Evolutionary conservation across 2,113 vertebrate species (phyloP), one percentile per base, ranked within the genome.

Genomic region (Myocastor coypus): DNA sequence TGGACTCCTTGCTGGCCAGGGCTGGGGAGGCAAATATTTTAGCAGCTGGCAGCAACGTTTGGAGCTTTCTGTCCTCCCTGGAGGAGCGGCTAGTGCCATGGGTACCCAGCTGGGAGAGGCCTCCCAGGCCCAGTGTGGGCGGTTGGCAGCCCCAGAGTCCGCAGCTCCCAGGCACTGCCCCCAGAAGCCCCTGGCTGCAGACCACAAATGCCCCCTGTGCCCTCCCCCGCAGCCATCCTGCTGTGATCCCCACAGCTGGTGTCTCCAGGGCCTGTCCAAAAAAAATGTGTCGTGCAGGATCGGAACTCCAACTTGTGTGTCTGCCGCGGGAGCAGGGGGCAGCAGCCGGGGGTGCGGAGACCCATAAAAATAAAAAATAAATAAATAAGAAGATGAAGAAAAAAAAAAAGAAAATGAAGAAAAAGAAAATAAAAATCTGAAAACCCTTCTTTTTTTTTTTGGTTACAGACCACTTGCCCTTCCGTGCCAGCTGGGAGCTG

Each of bases 171-270:
- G 98, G 98, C 94, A 96, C 97, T 98, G 77, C 96, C 98, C 97
- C 97, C 97, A 98, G 98, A 98, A 99, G 97, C 96, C 98, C 98
- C 98, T 95, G 97, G 98, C 98, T 68, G 94, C 98, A 98, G 98
- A 98, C 97, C 98, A 99, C 99, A 99, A 99, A 99, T 98, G 97
- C 98, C 98, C 98, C 98, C 98, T 98, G 97, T 97, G 98, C 96
- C 97, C 96, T 57, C 96, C 94, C 95, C 97, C 98, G 98, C 98
- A 98, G 99, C 99, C 98, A 98, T 99, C 98, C 98, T 95, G 98
- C 96, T 98, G 98, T 99, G 98, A 98, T 99, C 99, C 98, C 98
- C 97, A 71, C 96, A 98, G 97, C 97, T 98, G 98, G 97, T 98
- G 97, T 98, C 98, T 98, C 98, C 92, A 20, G 10, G 98, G 97